Percentiles rank a stretch among this genome's conserved stretches.
These are phyloP conservation scores for Hyles vespertilio DNA, from an alignment of 1,140 invertebrate genomes.

Conservation along the genomic window DNA sequence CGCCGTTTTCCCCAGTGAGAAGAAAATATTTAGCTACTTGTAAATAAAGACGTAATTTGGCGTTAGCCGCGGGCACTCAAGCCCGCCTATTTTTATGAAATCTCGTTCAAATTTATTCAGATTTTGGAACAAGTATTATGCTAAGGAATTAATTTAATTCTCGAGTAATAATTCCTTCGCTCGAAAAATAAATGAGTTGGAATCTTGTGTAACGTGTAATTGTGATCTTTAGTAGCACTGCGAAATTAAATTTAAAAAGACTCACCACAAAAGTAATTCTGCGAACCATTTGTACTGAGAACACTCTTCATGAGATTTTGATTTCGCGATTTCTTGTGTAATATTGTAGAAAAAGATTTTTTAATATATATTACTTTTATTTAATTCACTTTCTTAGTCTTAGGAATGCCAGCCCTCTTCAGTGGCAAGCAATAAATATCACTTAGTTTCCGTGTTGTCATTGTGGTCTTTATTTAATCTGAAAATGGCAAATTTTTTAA, in stretches of 20 bases:
- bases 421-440: no score
- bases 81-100: slow-evolving; percentile 66
- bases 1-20: slow-evolving; percentile 32
- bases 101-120: slow-evolving; percentile 66
- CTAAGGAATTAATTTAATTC: slow-evolving; percentile 70
- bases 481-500: no score
- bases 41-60: slow-evolving; percentile 72
- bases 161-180: slow-evolving; percentile 57
- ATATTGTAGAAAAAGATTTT: no score
- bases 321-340: no score
- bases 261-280: slow-evolving; percentile 38
- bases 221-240: slow-evolving; percentile 55
- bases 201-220: slow-evolving; percentile 65
- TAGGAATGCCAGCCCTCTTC: no score
- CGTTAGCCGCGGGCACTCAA: slow-evolving; percentile 53
- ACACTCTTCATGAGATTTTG: background rate
- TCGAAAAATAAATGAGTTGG: slow-evolving; percentile 65
- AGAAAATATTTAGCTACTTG: slow-evolving; percentile 49
- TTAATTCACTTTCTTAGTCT: no score
- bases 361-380: no score
- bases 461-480: no score
- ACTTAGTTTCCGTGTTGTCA: no score
- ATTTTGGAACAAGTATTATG: slow-evolving; percentile 70
- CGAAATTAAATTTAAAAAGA: slow-evolving; percentile 51
- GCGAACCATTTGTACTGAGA: slow-evolving; percentile 21